These are phyloP conservation scores for Periophthalmus magnuspinnatus DNA, from an alignment of 2,797 vertebrate species.

Conservation along the genomic window DNA sequence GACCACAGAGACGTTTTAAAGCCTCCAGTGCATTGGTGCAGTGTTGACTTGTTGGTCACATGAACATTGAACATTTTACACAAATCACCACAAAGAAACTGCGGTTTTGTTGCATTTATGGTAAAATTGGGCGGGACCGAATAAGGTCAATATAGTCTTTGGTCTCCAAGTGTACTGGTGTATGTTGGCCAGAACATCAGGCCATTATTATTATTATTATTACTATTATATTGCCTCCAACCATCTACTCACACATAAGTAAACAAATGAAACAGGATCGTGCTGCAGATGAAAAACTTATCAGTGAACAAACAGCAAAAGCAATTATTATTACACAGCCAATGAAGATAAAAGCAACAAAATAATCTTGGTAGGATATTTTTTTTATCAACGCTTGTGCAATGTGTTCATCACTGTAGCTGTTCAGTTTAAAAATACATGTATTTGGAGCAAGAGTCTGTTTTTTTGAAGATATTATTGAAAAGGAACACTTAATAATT, in stretches of 20 bases:
- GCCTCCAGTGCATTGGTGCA: too few species aligned
- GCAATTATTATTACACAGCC: not conserved
- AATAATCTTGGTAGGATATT: not conserved
- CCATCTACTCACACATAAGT: not conserved
- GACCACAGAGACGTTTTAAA: too few species aligned
- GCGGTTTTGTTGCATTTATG: too few species aligned
- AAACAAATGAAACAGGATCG: too few species aligned
- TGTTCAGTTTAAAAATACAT: not conserved
- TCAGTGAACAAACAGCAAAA: not conserved
- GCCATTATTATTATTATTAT: too few species aligned
- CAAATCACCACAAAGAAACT: too few species aligned
- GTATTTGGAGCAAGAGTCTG: not conserved
- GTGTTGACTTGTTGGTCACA: too few species aligned
- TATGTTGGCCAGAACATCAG: too few species aligned
- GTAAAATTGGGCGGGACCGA: too few species aligned
- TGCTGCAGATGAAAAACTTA: not conserved
- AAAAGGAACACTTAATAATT: not conserved
- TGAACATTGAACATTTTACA: too few species aligned
- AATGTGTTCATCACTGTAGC: not conserved
- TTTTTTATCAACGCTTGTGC: not conserved
- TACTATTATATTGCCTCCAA: not conserved
- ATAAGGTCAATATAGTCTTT: too few species aligned
- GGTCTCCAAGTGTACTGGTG: too few species aligned
- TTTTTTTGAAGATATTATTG: not conserved
- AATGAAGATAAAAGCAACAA: not conserved